Evolutionary conservation across 2,888 invertebrate genomes (phyloP).

Genomic region (Epirrhoe tristata): DNA sequence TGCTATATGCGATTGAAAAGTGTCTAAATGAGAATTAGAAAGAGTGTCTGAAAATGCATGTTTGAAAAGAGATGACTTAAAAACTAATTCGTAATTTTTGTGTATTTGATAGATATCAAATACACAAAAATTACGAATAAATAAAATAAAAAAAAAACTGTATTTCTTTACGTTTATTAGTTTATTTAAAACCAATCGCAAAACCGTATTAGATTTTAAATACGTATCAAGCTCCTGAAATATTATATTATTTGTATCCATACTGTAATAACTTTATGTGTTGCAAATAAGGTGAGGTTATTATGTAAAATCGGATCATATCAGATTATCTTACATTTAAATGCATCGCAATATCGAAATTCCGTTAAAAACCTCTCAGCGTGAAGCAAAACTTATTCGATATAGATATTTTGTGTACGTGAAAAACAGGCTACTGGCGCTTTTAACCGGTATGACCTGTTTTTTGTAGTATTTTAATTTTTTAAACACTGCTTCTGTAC

Average conservation of each 20-base stretch:
- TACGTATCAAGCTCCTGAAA: not conserved
- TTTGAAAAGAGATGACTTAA: too few species aligned
- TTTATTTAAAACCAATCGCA: not conserved
- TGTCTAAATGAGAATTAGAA: not conserved
- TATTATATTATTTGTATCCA: conserved; percentile 5
- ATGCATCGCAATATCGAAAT: conserved; percentile 67
- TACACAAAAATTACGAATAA: too few species aligned
- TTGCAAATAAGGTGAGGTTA: conserved; percentile 53
- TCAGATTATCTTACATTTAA: conserved; percentile 69
- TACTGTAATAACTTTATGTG: conserved; percentile 63
- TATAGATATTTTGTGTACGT: conserved; percentile 50
- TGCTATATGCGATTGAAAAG: too few species aligned
- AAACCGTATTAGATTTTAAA: not conserved
- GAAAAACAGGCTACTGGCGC: conserved; percentile 3
- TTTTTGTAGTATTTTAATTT: not conserved
- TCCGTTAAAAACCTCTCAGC: conserved; percentile 67
- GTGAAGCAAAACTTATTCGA: conserved; percentile 67
- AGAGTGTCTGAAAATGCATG: too few species aligned
- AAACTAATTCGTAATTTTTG: too few species aligned
- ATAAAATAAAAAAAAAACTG: too few species aligned
- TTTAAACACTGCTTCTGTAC: not conserved
- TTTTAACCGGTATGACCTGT: not conserved
- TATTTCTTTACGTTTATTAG: too few species aligned
- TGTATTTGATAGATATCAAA: too few species aligned
- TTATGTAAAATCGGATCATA: conserved; percentile 51